These are phyloP conservation scores for Chaetops frenatus DNA, from an alignment of 2,113 vertebrate species.

Conservation along the genomic window DNA sequence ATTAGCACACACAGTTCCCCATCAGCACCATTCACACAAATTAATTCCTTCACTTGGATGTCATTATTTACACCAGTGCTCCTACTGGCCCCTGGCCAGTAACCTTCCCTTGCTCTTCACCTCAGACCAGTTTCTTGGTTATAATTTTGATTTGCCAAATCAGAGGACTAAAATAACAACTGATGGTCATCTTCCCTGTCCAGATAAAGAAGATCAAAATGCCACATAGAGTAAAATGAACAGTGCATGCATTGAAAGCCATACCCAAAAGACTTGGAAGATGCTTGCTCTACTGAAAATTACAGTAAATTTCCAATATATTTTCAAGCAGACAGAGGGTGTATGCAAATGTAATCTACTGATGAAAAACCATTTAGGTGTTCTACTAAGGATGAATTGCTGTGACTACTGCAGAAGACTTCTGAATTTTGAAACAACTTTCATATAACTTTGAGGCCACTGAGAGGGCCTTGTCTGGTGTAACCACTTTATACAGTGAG, in stretches of 20 bases:
- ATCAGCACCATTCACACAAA: neutral
- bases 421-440: neutral
- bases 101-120: neutral
- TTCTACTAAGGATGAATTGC: neutral
- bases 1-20: neutral
- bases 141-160: neutral
- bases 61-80: neutral
- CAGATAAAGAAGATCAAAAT: neutral
- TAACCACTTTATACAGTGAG: neutral
- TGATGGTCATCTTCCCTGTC: neutral
- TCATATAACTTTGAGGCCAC: neutral
- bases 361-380: neutral
- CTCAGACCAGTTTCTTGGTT: neutral
- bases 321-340: neutral
- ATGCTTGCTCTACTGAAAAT: neutral
- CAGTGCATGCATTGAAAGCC: neutral
- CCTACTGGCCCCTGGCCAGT: neutral
- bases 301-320: neutral
- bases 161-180: neutral
- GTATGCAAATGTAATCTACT: neutral
- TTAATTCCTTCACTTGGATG: neutral
- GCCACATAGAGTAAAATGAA: neutral
- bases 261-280: neutral
- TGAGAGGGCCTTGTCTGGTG: neutral
- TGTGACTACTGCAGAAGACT: neutral